Conservation (phyloP, 1,140 invertebrate species). For the Cylas formicarius region DNA sequence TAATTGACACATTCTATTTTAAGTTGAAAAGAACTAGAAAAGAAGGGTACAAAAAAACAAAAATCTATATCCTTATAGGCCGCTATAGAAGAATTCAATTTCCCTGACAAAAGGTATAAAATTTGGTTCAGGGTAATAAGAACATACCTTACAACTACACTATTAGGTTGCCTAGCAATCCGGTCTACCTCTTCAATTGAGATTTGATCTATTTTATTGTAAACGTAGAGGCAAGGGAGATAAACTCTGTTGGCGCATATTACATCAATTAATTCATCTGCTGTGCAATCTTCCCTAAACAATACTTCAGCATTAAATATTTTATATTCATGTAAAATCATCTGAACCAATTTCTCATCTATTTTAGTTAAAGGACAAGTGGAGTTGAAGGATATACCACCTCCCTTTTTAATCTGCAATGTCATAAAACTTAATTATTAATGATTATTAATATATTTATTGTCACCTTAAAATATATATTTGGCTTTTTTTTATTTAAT, state of each 20-base stretch:
- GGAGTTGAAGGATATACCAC: slow-evolving; percentile 97
- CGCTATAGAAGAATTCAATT: no score
- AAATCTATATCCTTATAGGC: no score
- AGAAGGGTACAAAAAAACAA: no score
- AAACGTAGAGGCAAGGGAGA: slow-evolving; percentile 94
- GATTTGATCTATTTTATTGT: slow-evolving; percentile 99
- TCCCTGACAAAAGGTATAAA: no score
- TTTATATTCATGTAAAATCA: slow-evolving; percentile 98
- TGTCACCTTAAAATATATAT: slow-evolving; percentile 93
- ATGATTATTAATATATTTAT: slow-evolving; percentile 11
- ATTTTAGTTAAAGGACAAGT: slow-evolving; percentile 89
- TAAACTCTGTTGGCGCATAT: slow-evolving; percentile 96
- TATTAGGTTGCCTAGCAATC: slow-evolving; percentile 82
- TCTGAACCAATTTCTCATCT: slow-evolving; percentile 96
- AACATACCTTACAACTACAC: slow-evolving; percentile 86
- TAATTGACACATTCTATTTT: no score
- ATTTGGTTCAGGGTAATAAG: slow-evolving; percentile 8
- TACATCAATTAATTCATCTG: slow-evolving; percentile 99
- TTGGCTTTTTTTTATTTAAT: slow-evolving; percentile 88
- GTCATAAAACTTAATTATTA: slow-evolving; percentile 6
- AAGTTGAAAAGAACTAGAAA: no score
- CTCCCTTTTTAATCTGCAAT: slow-evolving; percentile 86
- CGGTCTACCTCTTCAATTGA: slow-evolving; percentile 98
- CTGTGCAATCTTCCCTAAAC: slow-evolving; percentile 91
- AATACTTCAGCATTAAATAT: slow-evolving; percentile 98